Percentiles rank a stretch among this genome's conserved stretches.
Conservation (phyloP, 1,140 invertebrate species). For the Caerostris darwini region DNA sequence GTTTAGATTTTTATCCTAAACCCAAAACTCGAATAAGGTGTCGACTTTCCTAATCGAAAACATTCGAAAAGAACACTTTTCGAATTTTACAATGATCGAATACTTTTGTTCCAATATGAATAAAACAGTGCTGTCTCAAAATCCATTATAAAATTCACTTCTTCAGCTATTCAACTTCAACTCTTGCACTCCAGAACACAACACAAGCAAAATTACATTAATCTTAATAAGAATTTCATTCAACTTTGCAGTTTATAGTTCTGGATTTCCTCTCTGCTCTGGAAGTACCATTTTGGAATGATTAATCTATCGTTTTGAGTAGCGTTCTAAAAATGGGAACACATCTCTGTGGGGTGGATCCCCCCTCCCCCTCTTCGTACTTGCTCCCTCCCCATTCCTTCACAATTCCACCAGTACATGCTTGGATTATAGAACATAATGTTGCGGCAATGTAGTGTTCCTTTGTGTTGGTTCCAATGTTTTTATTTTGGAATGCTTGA, state of each 20-base stretch:
- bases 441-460: not conserved
- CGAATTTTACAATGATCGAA: not conserved
- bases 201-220: constrained; percentile 39
- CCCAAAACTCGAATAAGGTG: not conserved
- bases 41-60: not conserved
- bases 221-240: no score
- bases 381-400: no score
- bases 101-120: not conserved
- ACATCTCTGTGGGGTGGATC: not conserved
- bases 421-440: constrained; percentile 24
- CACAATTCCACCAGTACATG: not conserved
- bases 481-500: not conserved
- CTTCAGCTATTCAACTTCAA: constrained; percentile 6
- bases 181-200: not conserved
- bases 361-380: no score
- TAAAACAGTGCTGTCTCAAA: not conserved
- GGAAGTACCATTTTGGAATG: constrained; percentile 36
- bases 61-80: not conserved
- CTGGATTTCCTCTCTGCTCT: constrained; percentile 29
- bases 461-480: not conserved
- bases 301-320: constrained; percentile 26
- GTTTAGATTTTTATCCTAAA: not conserved
- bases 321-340: constrained; percentile 61
- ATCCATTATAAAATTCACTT: not conserved
- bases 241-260: constrained; percentile 58